These are phyloP conservation scores for Polyploca ridens DNA, from an alignment of 2,888 invertebrate species.

Conservation along the genomic window DNA sequence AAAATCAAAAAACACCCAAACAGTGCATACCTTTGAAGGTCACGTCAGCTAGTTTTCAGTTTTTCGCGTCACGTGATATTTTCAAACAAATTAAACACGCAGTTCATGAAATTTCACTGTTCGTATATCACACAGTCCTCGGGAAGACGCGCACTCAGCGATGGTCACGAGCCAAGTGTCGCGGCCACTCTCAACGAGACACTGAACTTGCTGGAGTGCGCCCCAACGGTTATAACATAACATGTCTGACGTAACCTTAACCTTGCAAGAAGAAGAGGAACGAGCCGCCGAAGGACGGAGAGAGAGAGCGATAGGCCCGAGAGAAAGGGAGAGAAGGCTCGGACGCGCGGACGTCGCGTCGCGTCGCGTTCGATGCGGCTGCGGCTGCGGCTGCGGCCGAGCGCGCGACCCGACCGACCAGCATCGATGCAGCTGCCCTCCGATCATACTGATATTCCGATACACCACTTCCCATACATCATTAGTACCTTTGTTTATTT, in stretches of 20 bases:
- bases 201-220: conserved; percentile 83
- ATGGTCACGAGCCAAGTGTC: conserved; percentile 76
- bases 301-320: conserved; percentile 79
- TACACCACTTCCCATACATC: conserved; percentile 39
- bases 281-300: conserved; percentile 82
- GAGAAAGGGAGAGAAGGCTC: conserved; percentile 80
- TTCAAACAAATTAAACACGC: conserved; percentile 81
- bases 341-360: conserved; percentile 46
- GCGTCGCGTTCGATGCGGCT: conserved; percentile 43
- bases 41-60: conserved; percentile 44
- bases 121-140: conserved; percentile 82
- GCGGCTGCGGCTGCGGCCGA: conserved; percentile 39
- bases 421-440: conserved; percentile 27
- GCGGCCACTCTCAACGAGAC: conserved; percentile 83
- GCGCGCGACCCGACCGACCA: conserved; percentile 23
- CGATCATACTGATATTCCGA: conserved; percentile 25
- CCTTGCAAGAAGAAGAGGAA: conserved; percentile 85
- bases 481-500: conserved; percentile 20
- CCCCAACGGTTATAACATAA: conserved; percentile 85
- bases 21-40: conserved; percentile 63
- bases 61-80: conserved; percentile 68
- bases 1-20: conserved; percentile 16
- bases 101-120: conserved; percentile 83
- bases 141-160: conserved; percentile 64
- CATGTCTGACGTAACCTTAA: conserved; percentile 85